Evolutionary conservation across 2,797 vertebrate species (phyloP), one percentile per base, ranked within the genome.

Genomic region (Ctenochaetus hawaiiensis): DNA sequence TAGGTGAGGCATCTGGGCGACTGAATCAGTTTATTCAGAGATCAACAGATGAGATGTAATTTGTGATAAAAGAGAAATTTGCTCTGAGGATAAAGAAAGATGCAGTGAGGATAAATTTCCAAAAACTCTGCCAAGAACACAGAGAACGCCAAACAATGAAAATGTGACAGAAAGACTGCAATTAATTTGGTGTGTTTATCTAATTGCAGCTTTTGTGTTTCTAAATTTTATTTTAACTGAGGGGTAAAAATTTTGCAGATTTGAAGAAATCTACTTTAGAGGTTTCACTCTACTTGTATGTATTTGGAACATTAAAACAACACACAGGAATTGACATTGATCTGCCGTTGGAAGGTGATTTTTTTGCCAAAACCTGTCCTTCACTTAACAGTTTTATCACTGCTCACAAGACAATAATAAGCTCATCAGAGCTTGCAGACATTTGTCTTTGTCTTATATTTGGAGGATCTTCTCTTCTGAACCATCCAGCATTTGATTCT

Each of bases 61-160:
- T 49, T 52, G 44, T 0, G 2, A 43, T n/a, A 9, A 37, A 6
- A 47, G 44, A 45, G 22, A 26, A 13, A 71, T 58, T 52, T 51
- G 52, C 12, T 51, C 1, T 8, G 68, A 64, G 60, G 14, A 22
- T 51, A 47, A 23, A n/a, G 7, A 39, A 39, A 6, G 11, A 41
- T 70, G 23, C 22, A 66, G 64, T 41, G 78, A 70, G 41, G 69
- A 59, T 77, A 63, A 14, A 4, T 58, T 52, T 58, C 13, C 30
- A 45, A 23, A 7, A 9, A 70, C 47, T 41, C n/a, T 3, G 8
- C 17, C 22, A 16, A 52, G 18, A 73, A 45, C 37, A 59, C 8
- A 1, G 8, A 34, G 48, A 20, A 6, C 17, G 20, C n/a, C 37
- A 34, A 37, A 64, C 20, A 41, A 18, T 7, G 1, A 30, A 45